Evolutionary conservation across 1,140 invertebrate species (phyloP).

Genomic region (Solenopsis invicta): DNA sequence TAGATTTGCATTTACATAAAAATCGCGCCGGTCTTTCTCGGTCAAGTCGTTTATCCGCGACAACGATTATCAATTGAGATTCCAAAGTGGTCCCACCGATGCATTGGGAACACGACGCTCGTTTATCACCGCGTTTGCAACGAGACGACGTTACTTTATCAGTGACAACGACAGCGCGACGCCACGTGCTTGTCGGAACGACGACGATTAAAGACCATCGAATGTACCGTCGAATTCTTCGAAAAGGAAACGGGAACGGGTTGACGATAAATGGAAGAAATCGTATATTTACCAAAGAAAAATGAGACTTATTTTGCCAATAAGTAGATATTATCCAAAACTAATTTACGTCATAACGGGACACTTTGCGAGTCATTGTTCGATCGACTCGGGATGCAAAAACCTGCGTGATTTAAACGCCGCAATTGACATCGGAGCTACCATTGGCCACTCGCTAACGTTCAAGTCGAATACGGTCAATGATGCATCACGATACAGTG

Average conservation of each 20-base stretch:
- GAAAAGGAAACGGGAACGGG: not conserved
- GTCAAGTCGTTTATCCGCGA: slow-evolving; percentile 21
- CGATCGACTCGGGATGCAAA: not conserved
- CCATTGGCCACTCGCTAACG: not conserved
- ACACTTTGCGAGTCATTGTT: not conserved
- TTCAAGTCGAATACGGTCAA: slow-evolving; percentile 27
- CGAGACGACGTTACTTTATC: slow-evolving; percentile 3
- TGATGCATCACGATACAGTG: slow-evolving; percentile 30
- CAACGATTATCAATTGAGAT: slow-evolving; percentile 64
- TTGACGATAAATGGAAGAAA: not conserved
- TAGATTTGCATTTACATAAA: slow-evolving; percentile 62
- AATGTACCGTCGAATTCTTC: not conserved
- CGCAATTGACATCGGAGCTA: not conserved
- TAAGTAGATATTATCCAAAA: not conserved
- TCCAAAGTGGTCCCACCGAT: not conserved
- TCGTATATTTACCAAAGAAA: not conserved
- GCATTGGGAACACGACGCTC: not conserved
- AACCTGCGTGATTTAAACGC: slow-evolving; percentile 28
- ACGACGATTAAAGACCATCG: not conserved
- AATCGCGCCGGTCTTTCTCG: slow-evolving; percentile 24
- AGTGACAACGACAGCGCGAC: not conserved
- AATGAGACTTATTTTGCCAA: not conserved
- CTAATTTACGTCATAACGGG: not conserved
- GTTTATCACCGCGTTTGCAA: slow-evolving; percentile 7
- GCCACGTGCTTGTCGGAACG: not conserved